Base-by-base conservation (phyloP, 2,113 vertebrate genomes). In the Rhizomys pruinosus region DNA sequence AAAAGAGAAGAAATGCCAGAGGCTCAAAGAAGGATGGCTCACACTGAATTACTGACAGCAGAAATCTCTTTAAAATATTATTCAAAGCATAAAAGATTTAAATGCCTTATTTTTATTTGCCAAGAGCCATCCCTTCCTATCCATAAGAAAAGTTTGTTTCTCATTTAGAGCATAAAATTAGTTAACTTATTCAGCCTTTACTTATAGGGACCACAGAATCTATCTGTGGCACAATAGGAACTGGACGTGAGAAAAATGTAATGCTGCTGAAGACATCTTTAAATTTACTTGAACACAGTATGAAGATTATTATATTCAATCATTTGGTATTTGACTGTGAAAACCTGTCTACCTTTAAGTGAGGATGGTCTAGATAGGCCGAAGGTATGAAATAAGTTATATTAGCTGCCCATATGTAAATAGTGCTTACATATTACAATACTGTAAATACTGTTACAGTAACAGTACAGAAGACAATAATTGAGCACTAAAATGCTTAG, bases 1-100 rank as follows among this genome's bases (percentile, higher is more conserved):
- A 77, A 37, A 39, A 91, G 57, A n/a, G 8, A 81, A 37, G 72
- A 87, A 85, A 73, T 68, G 27, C 32, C 59, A 81, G 34, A 19
- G 55, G 66, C 47, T 25, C 4, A 25, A 81, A 73, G 86, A 68
- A 72, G 11, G 66, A 1, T 42, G 39, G n/a, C 59, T 85, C 63
- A 84, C 20, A 39, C 19, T 77, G 15, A 79, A 93, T 86, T 72
- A 87, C 12, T 52, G 42, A 23, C 44, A 68, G 74, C 27, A 34
- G 87, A 27, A 80, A 91, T 84, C 39, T 94, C 71, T 89, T 84
- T 52, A 78, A 81, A 61, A 19, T 25, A 52, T 80, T 85, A 78
- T 69, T 64, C 80, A 76, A 95, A 80, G 47, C 37, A 80, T 77
- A 57, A 92, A 73, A 89, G 27, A 92, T 63, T 32, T 76, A 94